Conservation (phyloP, 2,113 vertebrate genomes). For the Choloepus hoffmanni region DNA sequence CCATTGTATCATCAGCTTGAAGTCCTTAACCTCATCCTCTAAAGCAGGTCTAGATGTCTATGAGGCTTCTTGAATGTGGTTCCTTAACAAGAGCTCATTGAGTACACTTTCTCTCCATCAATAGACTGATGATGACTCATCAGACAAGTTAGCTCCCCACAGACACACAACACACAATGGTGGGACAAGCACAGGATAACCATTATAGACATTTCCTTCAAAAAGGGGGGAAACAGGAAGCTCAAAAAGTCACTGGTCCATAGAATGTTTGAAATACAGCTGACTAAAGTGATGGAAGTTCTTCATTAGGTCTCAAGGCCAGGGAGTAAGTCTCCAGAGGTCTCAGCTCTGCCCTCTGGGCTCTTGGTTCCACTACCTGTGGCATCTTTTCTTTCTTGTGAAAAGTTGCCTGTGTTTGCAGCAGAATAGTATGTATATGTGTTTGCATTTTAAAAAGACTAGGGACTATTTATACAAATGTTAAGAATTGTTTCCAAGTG, state of each 20-base stretch:
- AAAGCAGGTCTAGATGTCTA: neutral
- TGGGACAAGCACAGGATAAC: neutral
- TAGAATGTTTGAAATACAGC: neutral
- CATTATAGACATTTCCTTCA: neutral
- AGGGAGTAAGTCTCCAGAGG: neutral
- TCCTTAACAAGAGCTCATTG: neutral
- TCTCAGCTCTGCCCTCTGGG: neutral
- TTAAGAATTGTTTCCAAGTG: neutral
- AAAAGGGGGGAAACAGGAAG: neutral
- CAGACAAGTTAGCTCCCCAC: neutral
- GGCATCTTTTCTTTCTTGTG: neutral
- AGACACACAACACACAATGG: neutral
- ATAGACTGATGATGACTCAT: neutral
- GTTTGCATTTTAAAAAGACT: neutral
- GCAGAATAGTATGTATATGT: neutral
- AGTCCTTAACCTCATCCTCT: neutral
- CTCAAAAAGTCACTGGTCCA: neutral
- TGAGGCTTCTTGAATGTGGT: neutral
- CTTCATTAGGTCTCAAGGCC: neutral
- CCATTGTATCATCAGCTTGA: neutral
- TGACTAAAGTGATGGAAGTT: neutral
- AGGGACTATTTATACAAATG: neutral
- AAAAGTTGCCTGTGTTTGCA: neutral
- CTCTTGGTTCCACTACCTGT: neutral
- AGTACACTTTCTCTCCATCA: neutral